A percentile compares a stretch with the other conserved stretches of the same genome.
These are phyloP conservation scores for Porites lobata DNA, from an alignment of 92 coral and sea anemone genomes.

Conservation along the genomic window DNA sequence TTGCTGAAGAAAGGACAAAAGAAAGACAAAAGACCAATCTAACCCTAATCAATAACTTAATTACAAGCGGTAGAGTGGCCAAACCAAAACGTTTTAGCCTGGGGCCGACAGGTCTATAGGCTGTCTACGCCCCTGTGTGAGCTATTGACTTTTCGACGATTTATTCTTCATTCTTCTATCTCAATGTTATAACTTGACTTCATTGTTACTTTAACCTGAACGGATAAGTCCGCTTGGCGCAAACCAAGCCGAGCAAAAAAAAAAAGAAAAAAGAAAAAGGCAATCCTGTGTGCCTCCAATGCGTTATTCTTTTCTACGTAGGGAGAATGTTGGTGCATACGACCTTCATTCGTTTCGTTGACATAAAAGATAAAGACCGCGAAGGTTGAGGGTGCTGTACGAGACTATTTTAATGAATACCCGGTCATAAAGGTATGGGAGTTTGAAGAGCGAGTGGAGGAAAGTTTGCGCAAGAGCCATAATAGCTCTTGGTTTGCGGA, in stretches of 20 bases:
- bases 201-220: neutral
- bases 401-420: neutral
- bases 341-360: slow-evolving; percentile 18
- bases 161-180: slow-evolving; percentile 18
- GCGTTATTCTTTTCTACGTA: slow-evolving; percentile 22
- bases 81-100: too few relatives aligned
- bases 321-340: slow-evolving; percentile 24
- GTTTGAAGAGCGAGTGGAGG: slow-evolving; percentile 20
- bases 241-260: slow-evolving; percentile 23
- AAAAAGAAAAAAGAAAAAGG: slow-evolving; percentile 24
- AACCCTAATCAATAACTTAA: slow-evolving; percentile 17
- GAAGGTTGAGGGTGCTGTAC: neutral
- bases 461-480: neutral
- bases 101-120: too few relatives aligned
- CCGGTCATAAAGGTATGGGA: neutral
- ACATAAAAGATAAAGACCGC: neutral
- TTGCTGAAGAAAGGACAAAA: neutral
- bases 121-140: neutral
- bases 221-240: neutral
- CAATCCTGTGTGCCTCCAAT: slow-evolving; percentile 25
- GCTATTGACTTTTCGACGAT: slow-evolving; percentile 12
- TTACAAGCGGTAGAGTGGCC: too few relatives aligned
- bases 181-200: slow-evolving; percentile 13
- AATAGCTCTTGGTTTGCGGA: neutral
- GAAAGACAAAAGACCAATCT: slow-evolving; percentile 28